Conservation (phyloP, 92 coral and sea anemone species). For the Desmophyllum pertusum region DNA sequence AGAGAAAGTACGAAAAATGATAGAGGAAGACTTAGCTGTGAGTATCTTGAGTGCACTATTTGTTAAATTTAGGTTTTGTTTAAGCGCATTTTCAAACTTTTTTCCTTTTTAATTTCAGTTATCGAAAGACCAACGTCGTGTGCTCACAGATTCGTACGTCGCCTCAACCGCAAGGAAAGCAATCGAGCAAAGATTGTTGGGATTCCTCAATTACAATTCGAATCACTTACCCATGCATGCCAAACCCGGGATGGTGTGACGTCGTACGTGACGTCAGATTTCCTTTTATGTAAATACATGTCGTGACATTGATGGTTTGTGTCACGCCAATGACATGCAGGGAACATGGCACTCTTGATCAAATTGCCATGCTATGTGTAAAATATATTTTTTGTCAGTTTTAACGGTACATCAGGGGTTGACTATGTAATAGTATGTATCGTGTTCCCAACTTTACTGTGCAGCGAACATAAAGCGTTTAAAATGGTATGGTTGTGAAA, state of each 20-base stretch:
- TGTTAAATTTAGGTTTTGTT: too few relatives aligned
- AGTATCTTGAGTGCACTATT: constrained; percentile 6
- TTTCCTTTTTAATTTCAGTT: constrained; percentile 56
- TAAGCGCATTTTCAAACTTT: background rate
- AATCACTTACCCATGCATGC: constrained; percentile 97
- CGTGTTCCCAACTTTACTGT: background rate
- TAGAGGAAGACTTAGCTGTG: constrained; percentile 93
- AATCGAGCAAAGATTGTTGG: constrained; percentile 88
- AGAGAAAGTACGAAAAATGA: constrained; percentile 91
- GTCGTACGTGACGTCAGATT: background rate
- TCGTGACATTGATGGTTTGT: background rate
- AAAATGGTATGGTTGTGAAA: background rate
- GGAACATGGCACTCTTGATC: too few relatives aligned
- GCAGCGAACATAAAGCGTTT: background rate
- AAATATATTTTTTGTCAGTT: too few relatives aligned
- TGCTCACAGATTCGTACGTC: constrained; percentile 75
- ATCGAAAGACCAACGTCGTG: constrained; percentile 85
- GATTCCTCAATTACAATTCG: constrained; percentile 90
- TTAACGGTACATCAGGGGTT: background rate
- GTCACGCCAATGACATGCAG: background rate
- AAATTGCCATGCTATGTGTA: constrained; percentile 7
- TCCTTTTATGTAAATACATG: constrained; percentile 10
- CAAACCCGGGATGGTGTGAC: constrained; percentile 92
- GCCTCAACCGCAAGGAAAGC: constrained; percentile 88
- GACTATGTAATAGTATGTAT: background rate